phyloP scores from a whole-genome alignment of 2,888 invertebrate genomes.

The Campoplex capitator region DNA sequence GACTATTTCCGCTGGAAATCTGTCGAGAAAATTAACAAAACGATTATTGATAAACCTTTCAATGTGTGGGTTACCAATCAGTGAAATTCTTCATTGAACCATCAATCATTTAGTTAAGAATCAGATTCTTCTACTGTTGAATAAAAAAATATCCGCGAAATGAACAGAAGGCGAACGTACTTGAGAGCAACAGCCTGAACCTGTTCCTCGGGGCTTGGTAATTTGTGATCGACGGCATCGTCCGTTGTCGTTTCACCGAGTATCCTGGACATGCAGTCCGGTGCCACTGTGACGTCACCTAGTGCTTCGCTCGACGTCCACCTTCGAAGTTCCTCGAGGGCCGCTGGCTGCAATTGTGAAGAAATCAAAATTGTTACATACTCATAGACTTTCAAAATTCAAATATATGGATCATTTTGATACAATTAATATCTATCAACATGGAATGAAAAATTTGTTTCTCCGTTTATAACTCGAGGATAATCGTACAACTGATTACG shows the following conservation, averaged over 20 bases:
- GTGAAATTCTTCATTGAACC: background rate
- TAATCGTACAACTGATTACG: background rate
- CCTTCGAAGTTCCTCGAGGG: conserved; percentile 91
- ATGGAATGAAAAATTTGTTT: background rate
- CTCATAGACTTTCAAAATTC: background rate
- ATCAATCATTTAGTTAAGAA: background rate
- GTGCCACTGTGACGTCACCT: conserved; percentile 92
- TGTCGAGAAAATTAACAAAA: conserved; percentile 79
- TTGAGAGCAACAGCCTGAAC: conserved; percentile 92
- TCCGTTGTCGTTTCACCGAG: conserved; percentile 87
- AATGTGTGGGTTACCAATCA: background rate
- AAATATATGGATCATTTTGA: background rate
- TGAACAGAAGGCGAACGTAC: conserved; percentile 85
- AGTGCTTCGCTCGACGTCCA: conserved; percentile 94
- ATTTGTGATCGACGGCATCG: conserved; percentile 92
- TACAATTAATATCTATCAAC: background rate
- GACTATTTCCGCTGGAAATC: conserved; percentile 95
- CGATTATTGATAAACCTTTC: background rate
- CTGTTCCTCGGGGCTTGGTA: conserved; percentile 95
- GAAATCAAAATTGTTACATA: conserved; percentile 37
- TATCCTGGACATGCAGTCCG: conserved; percentile 92
- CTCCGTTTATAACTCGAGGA: background rate
- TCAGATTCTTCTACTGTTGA: background rate
- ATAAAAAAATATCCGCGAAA: background rate
- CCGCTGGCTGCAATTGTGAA: conserved; percentile 89